These are phyloP conservation scores for Goniozus legneri DNA, from an alignment of 1,140 invertebrate genomes.

Conservation along the genomic window DNA sequence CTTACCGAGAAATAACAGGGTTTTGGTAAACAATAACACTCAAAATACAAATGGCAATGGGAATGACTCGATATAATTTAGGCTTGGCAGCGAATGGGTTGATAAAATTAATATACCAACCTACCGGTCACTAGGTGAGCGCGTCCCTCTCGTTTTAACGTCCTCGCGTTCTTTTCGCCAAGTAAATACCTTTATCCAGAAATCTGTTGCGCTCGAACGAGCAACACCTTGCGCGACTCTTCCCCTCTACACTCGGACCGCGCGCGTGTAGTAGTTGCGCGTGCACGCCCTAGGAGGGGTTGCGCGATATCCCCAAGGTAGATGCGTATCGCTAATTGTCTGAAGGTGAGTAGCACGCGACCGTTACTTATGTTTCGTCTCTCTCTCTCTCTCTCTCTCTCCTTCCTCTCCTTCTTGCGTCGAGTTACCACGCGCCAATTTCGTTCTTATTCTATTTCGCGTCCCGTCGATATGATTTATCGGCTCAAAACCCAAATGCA, in stretches of 20 bases:
- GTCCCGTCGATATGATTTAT: too few relatives aligned
- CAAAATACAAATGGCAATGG: too few relatives aligned
- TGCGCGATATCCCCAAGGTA: conserved; percentile 6
- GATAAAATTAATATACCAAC: neutral
- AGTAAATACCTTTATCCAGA: conserved; percentile 17
- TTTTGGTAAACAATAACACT: neutral
- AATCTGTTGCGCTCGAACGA: conserved; percentile 18
- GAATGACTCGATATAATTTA: neutral
- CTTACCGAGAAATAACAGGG: neutral
- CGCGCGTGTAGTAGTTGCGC: conserved; percentile 9
- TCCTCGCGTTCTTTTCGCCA: neutral
- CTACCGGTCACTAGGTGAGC: neutral
- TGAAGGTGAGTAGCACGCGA: conserved; percentile 22
- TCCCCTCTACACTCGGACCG: conserved; percentile 8
- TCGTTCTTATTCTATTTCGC: too few relatives aligned
- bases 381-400: neutral
- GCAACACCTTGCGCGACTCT: conserved; percentile 30
- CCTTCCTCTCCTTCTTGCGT: conserved; percentile 8
- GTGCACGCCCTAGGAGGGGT: conserved; percentile 10
- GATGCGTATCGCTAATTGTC: conserved; percentile 35
- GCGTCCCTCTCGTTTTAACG: neutral
- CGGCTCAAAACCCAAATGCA: too few relatives aligned
- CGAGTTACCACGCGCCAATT: too few relatives aligned
- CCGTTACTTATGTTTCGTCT: conserved; percentile 17
- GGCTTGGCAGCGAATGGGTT: neutral